Evolutionary conservation across 1,140 invertebrate species (phyloP).

Genomic region (Drosophila mojavensis): DNA sequence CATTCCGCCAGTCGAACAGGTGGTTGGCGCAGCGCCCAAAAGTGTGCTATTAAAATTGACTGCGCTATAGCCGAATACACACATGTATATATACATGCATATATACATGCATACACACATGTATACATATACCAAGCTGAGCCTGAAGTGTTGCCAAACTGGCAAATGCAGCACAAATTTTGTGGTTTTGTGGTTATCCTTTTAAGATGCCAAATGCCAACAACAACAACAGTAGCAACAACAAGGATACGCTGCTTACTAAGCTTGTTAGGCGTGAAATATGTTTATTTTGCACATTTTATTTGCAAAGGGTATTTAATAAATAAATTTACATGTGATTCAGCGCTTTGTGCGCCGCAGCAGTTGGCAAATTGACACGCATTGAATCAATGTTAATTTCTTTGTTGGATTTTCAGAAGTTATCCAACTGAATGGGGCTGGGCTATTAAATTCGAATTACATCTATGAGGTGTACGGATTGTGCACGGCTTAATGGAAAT

Average conservation of each 20-base stretch:
- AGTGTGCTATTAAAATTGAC: conserved; percentile 64
- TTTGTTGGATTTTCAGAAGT: neutral
- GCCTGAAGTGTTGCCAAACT: conserved; percentile 59
- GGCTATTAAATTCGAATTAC: neutral
- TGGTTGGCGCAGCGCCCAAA: conserved; percentile 73
- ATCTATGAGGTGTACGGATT: neutral
- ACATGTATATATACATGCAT: conserved; percentile 8
- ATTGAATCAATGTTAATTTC: conserved; percentile 32
- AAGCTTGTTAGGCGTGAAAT: conserved; percentile 70
- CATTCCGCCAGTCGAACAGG: conserved; percentile 45
- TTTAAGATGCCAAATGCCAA: conserved; percentile 50
- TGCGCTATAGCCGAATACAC: conserved; percentile 20
- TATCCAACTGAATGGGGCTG: neutral
- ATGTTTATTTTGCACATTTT: conserved; percentile 52
- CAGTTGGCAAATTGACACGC: conserved; percentile 29
- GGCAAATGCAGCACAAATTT: conserved; percentile 72
- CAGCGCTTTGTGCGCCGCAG: conserved; percentile 19
- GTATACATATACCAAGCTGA: neutral
- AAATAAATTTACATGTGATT: conserved; percentile 49
- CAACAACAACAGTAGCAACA: conserved; percentile 31
- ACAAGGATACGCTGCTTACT: conserved; percentile 29
- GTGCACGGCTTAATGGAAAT: too few species aligned
- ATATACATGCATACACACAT: conserved; percentile 3
- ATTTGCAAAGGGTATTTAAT: conserved; percentile 56
- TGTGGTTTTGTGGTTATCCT: conserved; percentile 64